These are phyloP conservation scores for Nycticorax nycticorax DNA, from an alignment of 2,113 vertebrate species.

Conservation along the genomic window DNA sequence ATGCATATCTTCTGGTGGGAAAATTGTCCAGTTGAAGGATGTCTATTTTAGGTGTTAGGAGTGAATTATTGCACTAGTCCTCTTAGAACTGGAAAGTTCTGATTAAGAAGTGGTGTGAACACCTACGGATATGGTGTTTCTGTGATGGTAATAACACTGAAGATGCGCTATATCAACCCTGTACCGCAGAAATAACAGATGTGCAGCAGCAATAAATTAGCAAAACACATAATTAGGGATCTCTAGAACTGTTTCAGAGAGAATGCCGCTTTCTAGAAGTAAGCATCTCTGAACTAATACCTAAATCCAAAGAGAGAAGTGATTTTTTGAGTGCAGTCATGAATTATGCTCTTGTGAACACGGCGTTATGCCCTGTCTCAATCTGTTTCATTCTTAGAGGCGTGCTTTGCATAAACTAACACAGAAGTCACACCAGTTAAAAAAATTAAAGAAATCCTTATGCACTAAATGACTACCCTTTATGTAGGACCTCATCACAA, in stretches of 20 bases:
- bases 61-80: not conserved
- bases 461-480: not conserved
- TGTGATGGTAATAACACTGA: not conserved
- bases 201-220: not conserved
- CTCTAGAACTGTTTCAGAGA: not conserved
- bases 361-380: not conserved
- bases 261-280: constrained; percentile 1
- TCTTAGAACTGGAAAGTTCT: not conserved
- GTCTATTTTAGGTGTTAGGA: not conserved
- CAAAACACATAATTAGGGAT: not conserved
- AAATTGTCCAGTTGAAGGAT: not conserved
- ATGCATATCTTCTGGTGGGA: not conserved
- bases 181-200: not conserved
- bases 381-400: constrained; percentile 43
- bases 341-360: not conserved
- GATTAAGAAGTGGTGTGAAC: not conserved
- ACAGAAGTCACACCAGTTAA: not conserved
- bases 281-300: not conserved
- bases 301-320: constrained; percentile 4
- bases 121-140: not conserved
- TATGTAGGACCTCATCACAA: not conserved
- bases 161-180: not conserved
- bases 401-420: constrained; percentile 41
- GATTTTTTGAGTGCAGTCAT: not conserved
- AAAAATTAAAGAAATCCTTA: not conserved